Base-by-base conservation (phyloP, 2,797 vertebrate genomes). In the Kryptopterus vitreolus region DNA sequence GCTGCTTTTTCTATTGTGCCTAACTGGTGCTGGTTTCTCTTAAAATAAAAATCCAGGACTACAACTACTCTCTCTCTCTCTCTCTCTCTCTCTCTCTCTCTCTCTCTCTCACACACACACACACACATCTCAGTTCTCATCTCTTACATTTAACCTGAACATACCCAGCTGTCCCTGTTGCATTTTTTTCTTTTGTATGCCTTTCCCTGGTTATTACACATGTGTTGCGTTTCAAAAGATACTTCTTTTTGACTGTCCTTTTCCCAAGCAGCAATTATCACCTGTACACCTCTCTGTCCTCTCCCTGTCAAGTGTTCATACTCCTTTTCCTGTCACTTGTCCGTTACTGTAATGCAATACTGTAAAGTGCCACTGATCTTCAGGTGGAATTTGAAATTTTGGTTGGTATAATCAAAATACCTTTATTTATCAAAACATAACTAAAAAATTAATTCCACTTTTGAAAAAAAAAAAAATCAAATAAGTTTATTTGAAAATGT, bases 161-260 rank as follows among this genome's bases (percentile, higher is more conserved):
- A 69, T 0, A 3, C 7, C 66, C 43, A 48, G 43, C 16, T 50
- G 18, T 5, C n/a, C 29, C 46, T 43, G 5, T 13, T 48, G 35
- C 26, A 35, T n/a, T 26, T 80, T 75, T 53, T 52, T 29, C 24
- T 70, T 50, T 70, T 15, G 26, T 26, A 50, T 70, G 24, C 16
- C 24, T 50, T 70, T 26, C 18, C 10, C 16, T 70, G 46, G 26
- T 16, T 20, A 2, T 18, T 50, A 69, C 43, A 50, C 24, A 10
- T 48, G 26, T 68, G 43, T 24, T 50, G 43, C 26, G 43, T 69
- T 69, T 4, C 0, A 69, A 38, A 29, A 26, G 46, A 16, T 43
- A 33, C 33, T 63, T 29, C 9, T 75, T 33, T 75, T 80, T 53
- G 5, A 59, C 38, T 9, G 20, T 52, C 8, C 22, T 26, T 69